Conservation (phyloP, 2,888 invertebrate genomes). For the Rotaria magnacalcarata region DNA sequence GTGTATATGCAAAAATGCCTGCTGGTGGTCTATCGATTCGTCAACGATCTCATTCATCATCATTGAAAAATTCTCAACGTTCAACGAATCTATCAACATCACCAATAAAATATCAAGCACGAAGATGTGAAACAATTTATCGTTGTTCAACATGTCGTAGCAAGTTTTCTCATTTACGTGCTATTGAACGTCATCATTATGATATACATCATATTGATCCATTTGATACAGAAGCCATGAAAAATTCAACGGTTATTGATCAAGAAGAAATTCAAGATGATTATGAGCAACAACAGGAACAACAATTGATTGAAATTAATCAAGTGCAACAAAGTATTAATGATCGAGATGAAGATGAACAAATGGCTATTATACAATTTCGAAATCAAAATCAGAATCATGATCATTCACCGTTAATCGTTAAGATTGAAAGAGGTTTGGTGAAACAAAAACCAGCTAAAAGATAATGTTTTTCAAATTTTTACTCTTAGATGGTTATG, state of each 20-base stretch:
- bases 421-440: conserved; percentile 11
- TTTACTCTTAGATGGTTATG: neutral
- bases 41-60: neutral
- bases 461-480: too few relatives aligned
- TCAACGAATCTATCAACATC: neutral
- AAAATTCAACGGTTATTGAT: neutral
- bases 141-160: neutral
- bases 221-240: neutral
- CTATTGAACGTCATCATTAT: neutral
- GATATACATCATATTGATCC: conserved; percentile 26
- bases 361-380: conserved; percentile 22
- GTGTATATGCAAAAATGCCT: neutral
- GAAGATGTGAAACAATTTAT: neutral
- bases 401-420: neutral
- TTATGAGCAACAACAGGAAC: neutral
- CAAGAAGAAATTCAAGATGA: conserved; percentile 8
- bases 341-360: neutral
- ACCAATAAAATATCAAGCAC: neutral
- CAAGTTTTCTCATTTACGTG: neutral
- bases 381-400: neutral
- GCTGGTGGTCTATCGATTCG: neutral
- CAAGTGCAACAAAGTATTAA: neutral
- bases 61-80: neutral
- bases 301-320: neutral
- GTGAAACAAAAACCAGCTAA: neutral